Conservation (phyloP, 2,888 invertebrate species). For the Trisateles emortualis region DNA sequence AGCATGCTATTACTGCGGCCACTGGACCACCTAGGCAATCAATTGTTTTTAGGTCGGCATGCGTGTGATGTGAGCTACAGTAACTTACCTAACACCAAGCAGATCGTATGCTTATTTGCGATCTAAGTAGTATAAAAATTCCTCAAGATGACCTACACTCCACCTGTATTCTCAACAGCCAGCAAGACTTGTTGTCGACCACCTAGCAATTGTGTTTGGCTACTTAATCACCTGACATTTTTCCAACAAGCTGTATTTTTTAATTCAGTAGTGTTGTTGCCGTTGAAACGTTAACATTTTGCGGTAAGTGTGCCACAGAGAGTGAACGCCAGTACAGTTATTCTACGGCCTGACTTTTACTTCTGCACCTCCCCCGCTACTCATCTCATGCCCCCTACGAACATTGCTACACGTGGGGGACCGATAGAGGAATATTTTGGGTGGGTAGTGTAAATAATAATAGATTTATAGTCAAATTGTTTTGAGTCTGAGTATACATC, state of each 20-base stretch:
- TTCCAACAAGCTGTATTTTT: constrained; percentile 21
- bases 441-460: constrained; percentile 7
- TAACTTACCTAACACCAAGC: too few relatives aligned
- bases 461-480: background rate
- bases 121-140: too few relatives aligned
- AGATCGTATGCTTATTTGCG: too few relatives aligned
- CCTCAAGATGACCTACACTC: too few relatives aligned
- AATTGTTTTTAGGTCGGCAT: too few relatives aligned
- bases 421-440: constrained; percentile 8
- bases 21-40: too few relatives aligned
- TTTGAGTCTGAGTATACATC: too few relatives aligned
- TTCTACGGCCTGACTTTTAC: constrained; percentile 75
- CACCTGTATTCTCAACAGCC: too few relatives aligned
- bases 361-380: constrained; percentile 60
- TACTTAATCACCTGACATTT: background rate
- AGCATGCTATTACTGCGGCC: too few relatives aligned
- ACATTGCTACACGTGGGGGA: background rate
- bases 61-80: too few relatives aligned
- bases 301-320: constrained; percentile 67
- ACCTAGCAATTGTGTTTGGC: background rate
- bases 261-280: constrained; percentile 37
- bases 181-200: background rate
- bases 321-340: constrained; percentile 81
- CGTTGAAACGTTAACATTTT: constrained; percentile 31
- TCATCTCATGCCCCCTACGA: constrained; percentile 13